Conservation (phyloP, 2,113 vertebrate species). For the Rynchops niger region DNA sequence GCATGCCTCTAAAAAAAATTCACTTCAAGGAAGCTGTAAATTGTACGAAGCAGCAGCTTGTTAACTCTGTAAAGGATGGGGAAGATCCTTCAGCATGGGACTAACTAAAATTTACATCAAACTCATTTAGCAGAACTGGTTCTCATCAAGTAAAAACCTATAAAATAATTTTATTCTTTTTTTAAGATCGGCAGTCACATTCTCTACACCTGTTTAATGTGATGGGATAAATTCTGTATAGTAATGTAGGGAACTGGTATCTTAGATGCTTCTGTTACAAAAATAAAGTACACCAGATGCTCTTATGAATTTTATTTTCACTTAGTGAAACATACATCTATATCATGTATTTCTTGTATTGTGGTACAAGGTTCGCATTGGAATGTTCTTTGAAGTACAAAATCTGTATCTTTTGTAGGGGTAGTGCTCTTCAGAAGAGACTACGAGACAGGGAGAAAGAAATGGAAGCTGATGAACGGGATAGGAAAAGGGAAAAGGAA, state of each 20-base stretch:
- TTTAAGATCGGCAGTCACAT: not conserved
- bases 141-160: not conserved
- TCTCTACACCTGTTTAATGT: not conserved
- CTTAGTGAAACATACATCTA: not conserved
- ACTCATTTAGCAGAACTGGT: not conserved
- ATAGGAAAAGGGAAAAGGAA: conserved; percentile 97
- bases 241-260: not conserved
- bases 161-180: not conserved
- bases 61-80: not conserved
- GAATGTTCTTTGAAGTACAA: not conserved
- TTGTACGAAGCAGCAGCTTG: not conserved
- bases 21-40: not conserved
- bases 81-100: not conserved
- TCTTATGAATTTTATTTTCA: not conserved
- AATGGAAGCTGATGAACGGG: conserved; percentile 96
- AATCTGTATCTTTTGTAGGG: conserved; percentile 76
- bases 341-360: not conserved
- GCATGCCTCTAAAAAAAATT: not conserved
- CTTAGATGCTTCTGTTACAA: not conserved
- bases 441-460: conserved; percentile 96
- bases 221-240: not conserved
- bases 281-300: not conserved
- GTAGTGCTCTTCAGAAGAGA: conserved; percentile 97
- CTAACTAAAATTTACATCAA: not conserved
- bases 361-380: not conserved